Evolutionary conservation across 2,113 vertebrate genomes (phyloP).

Genomic region (Falcunculus frontatus): DNA sequence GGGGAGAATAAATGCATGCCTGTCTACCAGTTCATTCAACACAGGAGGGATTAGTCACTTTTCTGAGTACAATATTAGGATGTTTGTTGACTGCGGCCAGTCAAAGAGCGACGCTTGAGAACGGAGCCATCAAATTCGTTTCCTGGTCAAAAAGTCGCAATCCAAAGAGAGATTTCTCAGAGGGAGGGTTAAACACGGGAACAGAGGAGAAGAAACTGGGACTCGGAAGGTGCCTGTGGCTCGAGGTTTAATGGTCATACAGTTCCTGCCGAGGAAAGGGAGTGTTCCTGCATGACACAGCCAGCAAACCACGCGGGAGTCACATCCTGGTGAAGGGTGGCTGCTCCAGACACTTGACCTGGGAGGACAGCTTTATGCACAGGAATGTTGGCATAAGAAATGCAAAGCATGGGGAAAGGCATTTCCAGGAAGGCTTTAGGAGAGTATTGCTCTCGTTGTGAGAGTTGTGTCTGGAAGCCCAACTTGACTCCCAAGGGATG

Average conservation of each 20-base stretch:
- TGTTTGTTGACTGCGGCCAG: slow-evolving; percentile 23
- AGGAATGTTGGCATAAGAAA: neutral
- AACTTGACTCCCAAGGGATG: rapidly evolving
- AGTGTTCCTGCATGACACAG: slow-evolving; percentile 40
- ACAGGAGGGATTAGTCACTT: slow-evolving; percentile 72
- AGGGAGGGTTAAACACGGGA: neutral
- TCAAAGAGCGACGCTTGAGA: neutral
- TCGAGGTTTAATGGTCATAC: neutral
- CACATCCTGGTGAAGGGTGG: slow-evolving; percentile 34
- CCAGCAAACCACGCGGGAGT: slow-evolving; percentile 18
- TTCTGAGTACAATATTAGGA: slow-evolving; percentile 64
- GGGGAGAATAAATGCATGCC: slow-evolving; percentile 52
- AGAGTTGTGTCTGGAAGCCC: neutral
- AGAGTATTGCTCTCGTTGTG: neutral
- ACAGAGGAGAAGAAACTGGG: neutral
- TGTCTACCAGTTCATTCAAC: slow-evolving; percentile 67
- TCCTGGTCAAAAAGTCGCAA: neutral
- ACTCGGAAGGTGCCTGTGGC: neutral
- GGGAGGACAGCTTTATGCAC: neutral
- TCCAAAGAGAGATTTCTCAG: neutral
- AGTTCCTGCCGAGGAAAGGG: slow-evolving; percentile 24
- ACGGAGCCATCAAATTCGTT: neutral
- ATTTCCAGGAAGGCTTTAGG: neutral
- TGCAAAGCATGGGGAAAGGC: neutral
- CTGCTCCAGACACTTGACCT: neutral